Evolutionary conservation across 2,113 vertebrate species (phyloP).

Genomic region (Rostratula benghalensis): DNA sequence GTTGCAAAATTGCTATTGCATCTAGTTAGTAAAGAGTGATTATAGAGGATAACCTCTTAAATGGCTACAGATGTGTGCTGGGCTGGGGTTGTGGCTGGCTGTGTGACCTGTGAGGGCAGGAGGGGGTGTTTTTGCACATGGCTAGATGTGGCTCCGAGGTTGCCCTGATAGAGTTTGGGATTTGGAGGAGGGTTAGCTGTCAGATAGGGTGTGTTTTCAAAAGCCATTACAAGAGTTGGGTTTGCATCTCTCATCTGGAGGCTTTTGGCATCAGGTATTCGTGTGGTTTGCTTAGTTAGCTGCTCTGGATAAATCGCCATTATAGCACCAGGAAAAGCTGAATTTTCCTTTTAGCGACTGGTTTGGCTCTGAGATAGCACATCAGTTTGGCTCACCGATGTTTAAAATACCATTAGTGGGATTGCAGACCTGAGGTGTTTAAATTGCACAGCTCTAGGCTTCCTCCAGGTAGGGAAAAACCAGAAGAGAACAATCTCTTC

Average conservation of each 20-base stretch:
- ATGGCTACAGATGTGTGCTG: background rate
- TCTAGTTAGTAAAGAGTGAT: background rate
- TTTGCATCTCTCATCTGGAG: background rate
- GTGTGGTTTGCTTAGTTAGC: background rate
- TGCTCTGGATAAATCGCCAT: background rate
- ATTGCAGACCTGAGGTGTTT: background rate
- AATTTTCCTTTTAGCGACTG: background rate
- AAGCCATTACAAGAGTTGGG: background rate
- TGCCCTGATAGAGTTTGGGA: background rate
- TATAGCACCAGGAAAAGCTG: background rate
- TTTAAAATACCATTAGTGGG: background rate
- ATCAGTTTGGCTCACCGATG: background rate
- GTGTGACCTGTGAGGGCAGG: background rate
- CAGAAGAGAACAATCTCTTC: background rate
- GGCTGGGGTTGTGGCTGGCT: background rate
- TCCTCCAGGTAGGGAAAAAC: background rate
- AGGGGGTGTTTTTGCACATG: fast-evolving
- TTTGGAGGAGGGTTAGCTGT: background rate
- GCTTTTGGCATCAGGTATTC: background rate
- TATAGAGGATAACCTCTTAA: background rate
- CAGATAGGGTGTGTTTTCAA: background rate
- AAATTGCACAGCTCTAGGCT: background rate
- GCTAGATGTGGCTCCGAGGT: background rate
- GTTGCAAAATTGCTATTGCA: background rate
- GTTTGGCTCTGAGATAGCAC: background rate